Evolutionary conservation across 2,113 vertebrate genomes (phyloP).

Genomic region (Jaculus jaculus): DNA sequence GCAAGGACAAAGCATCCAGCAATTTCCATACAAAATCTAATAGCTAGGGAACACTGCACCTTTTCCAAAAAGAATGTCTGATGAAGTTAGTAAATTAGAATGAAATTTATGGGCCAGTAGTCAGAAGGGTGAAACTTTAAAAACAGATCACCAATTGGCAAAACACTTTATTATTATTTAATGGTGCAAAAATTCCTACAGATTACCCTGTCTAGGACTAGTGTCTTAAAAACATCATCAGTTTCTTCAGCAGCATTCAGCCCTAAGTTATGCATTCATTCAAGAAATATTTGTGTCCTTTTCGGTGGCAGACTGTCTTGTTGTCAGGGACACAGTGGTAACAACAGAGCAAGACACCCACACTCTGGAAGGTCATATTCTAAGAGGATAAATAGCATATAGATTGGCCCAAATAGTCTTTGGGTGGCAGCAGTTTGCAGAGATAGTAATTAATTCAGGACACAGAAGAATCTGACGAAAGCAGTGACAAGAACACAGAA

Average conservation of each 20-base stretch:
- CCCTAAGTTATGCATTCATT: background rate
- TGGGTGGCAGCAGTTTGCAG: background rate
- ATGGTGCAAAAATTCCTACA: background rate
- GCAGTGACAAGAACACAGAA: background rate
- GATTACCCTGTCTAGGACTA: background rate
- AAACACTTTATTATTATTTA: constrained; percentile 31
- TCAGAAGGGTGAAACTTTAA: constrained; percentile 46
- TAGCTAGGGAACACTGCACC: background rate
- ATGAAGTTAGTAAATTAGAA: constrained; percentile 37
- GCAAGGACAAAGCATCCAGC: constrained; percentile 5
- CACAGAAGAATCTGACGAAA: background rate
- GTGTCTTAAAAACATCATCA: background rate
- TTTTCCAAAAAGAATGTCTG: constrained; percentile 22
- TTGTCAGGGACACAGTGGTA: background rate
- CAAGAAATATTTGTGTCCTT: background rate
- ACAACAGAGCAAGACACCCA: background rate
- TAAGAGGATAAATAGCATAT: background rate
- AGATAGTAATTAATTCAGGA: background rate
- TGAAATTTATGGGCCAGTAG: constrained; percentile 39
- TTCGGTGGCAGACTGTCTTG: background rate
- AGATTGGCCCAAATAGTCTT: background rate
- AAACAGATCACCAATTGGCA: constrained; percentile 33
- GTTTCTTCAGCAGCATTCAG: background rate
- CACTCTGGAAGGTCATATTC: background rate
- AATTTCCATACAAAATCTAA: constrained; percentile 62